Evolutionary conservation across 2,888 invertebrate genomes (phyloP), one percentile per base, ranked within the genome.

Genomic region (Euclidia mi): DNA sequence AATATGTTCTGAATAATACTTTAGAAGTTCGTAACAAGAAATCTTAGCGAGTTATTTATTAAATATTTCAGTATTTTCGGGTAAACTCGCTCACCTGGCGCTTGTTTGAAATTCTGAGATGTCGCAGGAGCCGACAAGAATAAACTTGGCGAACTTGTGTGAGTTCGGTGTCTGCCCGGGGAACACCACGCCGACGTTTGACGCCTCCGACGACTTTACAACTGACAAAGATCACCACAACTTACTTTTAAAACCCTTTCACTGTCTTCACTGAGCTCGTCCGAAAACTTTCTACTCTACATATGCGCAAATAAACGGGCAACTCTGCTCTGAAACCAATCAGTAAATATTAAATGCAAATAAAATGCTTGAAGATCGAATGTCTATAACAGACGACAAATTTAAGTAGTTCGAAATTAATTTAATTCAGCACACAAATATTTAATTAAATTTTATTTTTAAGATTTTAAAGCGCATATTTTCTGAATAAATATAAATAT

Each of bases 91-190:
- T 88, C 89, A 86, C 84, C 88, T 89, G 89, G 82, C 76, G 78
- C 80, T 89, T 89, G 84, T 81, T 92, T 90, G 89, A 91, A 88
- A 91, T 91, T 89, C 90, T 82, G 81, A 87, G 84, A 82, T 87
- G 84, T 83, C 80, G 81, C 76, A 69, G 76, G 78, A 79, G 72
- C 79, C 77, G 82, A 80, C 85, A 78, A 71, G 70, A 76, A 80
- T 71, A 79, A 83, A 86, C 83, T 87, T 84, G 78, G 65, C 63
- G 56, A 86, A 88, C 78, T 87, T 85, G 76, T 74, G 71, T 63
- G 76, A 82, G 76, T 78, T 76, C 57, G 70, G 65, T 64, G 71
- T 56, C 78, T 79, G 79, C 76, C 82, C 78, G 71, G 83, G 81
- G 78, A 82, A 80, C 81, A 80, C 77, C 81, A 71, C 62, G 72